Evolutionary conservation across 2,797 vertebrate species (phyloP).

Genomic region (Hoplostethus atlanticus): DNA sequence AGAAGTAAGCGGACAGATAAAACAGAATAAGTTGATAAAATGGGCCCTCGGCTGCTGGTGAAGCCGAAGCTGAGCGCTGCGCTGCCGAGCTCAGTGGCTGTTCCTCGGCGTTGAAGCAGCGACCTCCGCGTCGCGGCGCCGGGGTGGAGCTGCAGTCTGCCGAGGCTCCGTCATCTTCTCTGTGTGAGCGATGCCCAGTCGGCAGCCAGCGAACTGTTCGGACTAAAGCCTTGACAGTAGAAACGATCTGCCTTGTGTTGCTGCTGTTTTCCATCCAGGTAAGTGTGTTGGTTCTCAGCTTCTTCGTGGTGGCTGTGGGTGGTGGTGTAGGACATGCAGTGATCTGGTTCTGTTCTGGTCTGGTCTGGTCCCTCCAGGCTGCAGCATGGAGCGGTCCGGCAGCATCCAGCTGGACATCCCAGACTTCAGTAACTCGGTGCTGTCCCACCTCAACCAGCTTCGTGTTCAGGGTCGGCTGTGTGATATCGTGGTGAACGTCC

Average conservation of each 20-base stretch:
- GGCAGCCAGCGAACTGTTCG: slow-evolving; percentile 11
- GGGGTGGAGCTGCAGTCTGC: slow-evolving; percentile 15
- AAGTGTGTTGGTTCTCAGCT: slow-evolving; percentile 15
- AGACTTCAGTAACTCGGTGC: slow-evolving; percentile 98
- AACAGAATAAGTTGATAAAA: slow-evolving; percentile 55
- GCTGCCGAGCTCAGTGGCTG: slow-evolving; percentile 50
- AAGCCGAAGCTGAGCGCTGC: background rate
- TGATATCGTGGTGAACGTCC: slow-evolving; percentile 97
- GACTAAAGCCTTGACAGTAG: slow-evolving; percentile 46
- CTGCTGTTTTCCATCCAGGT: slow-evolving; percentile 45
- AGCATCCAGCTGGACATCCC: slow-evolving; percentile 98
- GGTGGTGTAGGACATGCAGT: too few relatives aligned
- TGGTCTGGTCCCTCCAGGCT: slow-evolving; percentile 24
- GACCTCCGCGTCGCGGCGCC: slow-evolving; percentile 68
- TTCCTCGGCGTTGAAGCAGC: slow-evolving; percentile 66
- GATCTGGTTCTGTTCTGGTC: background rate
- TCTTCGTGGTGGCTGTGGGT: too few relatives aligned
- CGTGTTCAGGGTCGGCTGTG: slow-evolving; percentile 97
- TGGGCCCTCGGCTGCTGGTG: slow-evolving; percentile 59
- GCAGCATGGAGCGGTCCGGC: slow-evolving; percentile 93
- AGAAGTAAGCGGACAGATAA: slow-evolving; percentile 49
- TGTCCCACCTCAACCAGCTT: slow-evolving; percentile 96
- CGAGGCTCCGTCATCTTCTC: slow-evolving; percentile 50
- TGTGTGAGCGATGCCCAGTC: slow-evolving; percentile 41
- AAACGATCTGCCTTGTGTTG: slow-evolving; percentile 3